These are phyloP conservation scores for Lineus longissimus DNA, from an alignment of 1,140 invertebrate genomes.

Conservation along the genomic window DNA sequence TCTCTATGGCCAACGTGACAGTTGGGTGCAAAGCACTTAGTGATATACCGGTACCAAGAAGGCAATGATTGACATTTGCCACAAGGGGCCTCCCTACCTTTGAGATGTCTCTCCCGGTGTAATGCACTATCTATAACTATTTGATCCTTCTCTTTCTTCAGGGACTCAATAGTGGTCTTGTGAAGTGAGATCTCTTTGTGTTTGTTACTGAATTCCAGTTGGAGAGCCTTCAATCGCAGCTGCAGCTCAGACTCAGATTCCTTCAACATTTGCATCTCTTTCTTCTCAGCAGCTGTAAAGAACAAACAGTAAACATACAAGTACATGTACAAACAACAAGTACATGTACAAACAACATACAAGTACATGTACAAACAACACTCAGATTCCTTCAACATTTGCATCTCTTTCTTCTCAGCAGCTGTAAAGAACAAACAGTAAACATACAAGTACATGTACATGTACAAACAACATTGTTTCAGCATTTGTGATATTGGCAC, in stretches of 20 bases:
- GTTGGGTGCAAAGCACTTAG: too few relatives aligned
- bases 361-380: too few relatives aligned
- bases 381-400: conserved; percentile 27
- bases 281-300: neutral
- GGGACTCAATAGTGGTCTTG: conserved; percentile 33
- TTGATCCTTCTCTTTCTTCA: conserved; percentile 38
- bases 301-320: neutral
- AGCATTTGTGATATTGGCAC: too few relatives aligned
- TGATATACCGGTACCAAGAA: too few relatives aligned
- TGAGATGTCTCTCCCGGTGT: neutral
- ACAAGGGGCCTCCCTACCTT: too few relatives aligned
- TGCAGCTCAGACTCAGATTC: conserved; percentile 33
- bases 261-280: conserved; percentile 20
- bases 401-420: conserved; percentile 13
- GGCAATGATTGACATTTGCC: too few relatives aligned
- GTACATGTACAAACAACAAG: too few relatives aligned
- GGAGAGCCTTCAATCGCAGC: conserved; percentile 29
- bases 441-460: neutral
- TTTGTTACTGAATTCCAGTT: conserved; percentile 36
- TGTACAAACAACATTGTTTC: conserved; percentile 15
- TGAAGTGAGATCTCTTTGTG: conserved; percentile 35
- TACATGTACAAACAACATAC: too few relatives aligned
- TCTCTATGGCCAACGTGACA: too few relatives aligned
- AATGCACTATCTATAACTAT: conserved; percentile 1
- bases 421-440: neutral